Base-by-base conservation (phyloP, 2,113 vertebrate genomes). In the Ictalurus punctatus region DNA sequence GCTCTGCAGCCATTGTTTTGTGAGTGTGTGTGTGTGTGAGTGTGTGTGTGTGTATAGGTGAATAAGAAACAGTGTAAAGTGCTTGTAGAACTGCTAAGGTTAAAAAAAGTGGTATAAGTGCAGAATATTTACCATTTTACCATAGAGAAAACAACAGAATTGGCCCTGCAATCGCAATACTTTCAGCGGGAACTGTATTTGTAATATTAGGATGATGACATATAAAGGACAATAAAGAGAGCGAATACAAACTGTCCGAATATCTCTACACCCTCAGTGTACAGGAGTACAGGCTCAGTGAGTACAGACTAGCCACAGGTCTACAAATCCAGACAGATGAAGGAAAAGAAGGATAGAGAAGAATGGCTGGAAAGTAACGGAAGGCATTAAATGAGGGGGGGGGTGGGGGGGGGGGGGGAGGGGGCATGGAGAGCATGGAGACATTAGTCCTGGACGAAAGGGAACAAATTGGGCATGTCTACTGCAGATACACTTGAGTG, bases 391-490 rank as follows among this genome's bases (percentile, higher is more conserved):
- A 52, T 19, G 17, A 52, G 61, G 8, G 48, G 48, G 48, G 48
- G 48, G 48, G 48, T 0, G 0, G 2, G 3, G 3, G 37, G 2
- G 37, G 37, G 37, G 37, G 37, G 4, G 44, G 44, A 8, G 3
- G 8, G 48, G 48, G 48, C 48, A 52, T 52, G 48, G 48, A 91
- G 90, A 86, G 88, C 86, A 94, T 90, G 85, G 86, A 92, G 92
- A 93, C 93, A 95, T 95, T 95, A 96, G 94, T 94, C 92, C 89
- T 94, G 93, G 94, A 95, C 95, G 95, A 95, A 94, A 93, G 92
- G 92, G 92, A 94, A 93, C 94, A 95, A 96, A 96, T 95, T 96
- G 95, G 93, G 91, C 94, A 93, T 95, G 93, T 95, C 94, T 92
- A 44, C 88, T 91, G 92, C 92, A 92, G 92, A 93, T 87, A 89